Conservation (phyloP, 2,888 invertebrate genomes). For the Ophraella communa region DNA sequence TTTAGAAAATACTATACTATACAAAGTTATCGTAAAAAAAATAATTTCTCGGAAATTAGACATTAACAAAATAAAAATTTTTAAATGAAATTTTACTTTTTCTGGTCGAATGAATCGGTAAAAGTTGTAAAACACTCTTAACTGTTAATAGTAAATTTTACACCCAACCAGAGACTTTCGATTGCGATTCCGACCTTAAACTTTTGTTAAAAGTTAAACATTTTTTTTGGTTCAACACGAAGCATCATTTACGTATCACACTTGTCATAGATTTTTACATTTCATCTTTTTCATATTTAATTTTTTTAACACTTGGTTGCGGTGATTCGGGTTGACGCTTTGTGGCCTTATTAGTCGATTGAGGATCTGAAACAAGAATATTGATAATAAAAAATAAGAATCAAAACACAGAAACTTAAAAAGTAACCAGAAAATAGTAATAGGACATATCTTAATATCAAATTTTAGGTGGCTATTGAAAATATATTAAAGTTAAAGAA, state of each 20-base stretch:
- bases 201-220: conserved; percentile 25
- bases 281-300: conserved; percentile 53
- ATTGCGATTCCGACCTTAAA: conserved; percentile 10
- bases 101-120: neutral
- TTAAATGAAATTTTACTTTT: neutral
- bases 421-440: no score
- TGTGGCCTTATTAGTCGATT: conserved; percentile 52
- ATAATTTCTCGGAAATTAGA: neutral
- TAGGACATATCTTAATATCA: no score
- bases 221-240: conserved; percentile 22
- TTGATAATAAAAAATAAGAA: neutral
- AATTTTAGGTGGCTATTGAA: no score
- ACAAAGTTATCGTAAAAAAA: neutral
- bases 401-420: neutral
- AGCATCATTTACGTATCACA: conserved; percentile 32
- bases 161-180: conserved; percentile 1
- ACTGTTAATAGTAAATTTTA: neutral
- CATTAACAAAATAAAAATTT: neutral
- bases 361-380: conserved; percentile 50
- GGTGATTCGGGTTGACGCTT: conserved; percentile 51
- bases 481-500: no score
- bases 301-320: conserved; percentile 50
- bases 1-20: neutral
- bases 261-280: conserved; percentile 44
- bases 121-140: conserved; percentile 1